Conservation (phyloP, 2,888 invertebrate genomes). For the Fragum sueziense region DNA sequence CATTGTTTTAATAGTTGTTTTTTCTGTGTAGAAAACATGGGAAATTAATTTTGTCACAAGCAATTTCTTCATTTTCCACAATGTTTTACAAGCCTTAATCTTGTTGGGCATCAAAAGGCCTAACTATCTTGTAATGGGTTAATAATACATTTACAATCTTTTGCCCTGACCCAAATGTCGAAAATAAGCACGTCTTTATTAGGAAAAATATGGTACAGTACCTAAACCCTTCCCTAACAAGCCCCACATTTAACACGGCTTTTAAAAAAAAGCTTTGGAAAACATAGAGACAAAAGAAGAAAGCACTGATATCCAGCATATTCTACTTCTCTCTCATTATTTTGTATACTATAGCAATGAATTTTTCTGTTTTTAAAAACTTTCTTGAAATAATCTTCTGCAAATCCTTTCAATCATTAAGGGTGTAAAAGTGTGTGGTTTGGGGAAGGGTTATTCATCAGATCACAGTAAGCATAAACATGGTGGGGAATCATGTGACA, state of each 20-base stretch:
- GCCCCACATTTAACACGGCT: background rate
- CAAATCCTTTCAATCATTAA: background rate
- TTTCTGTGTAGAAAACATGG: background rate
- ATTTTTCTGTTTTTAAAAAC: too few species aligned
- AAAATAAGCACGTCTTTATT: background rate
- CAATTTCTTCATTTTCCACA: background rate
- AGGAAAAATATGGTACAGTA: background rate
- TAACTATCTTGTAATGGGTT: background rate
- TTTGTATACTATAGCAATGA: background rate
- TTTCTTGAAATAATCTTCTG: background rate
- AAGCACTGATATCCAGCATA: too few species aligned
- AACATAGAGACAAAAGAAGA: too few species aligned
- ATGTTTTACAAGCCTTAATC: slow-evolving; percentile 1
- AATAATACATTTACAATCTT: background rate
- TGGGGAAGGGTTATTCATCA: background rate
- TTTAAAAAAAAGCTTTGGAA: too few species aligned
- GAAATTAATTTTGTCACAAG: background rate
- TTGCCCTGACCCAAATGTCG: too few species aligned
- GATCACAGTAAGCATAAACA: slow-evolving; percentile 11
- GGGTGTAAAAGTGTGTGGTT: background rate
- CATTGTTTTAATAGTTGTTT: background rate
- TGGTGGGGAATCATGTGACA: too few species aligned
- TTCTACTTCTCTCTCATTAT: background rate
- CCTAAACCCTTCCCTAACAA: background rate
- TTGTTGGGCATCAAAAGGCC: background rate